phyloP scores from a whole-genome alignment of 2,888 invertebrate genomes.

The Ichneumoninae sp. region DNA sequence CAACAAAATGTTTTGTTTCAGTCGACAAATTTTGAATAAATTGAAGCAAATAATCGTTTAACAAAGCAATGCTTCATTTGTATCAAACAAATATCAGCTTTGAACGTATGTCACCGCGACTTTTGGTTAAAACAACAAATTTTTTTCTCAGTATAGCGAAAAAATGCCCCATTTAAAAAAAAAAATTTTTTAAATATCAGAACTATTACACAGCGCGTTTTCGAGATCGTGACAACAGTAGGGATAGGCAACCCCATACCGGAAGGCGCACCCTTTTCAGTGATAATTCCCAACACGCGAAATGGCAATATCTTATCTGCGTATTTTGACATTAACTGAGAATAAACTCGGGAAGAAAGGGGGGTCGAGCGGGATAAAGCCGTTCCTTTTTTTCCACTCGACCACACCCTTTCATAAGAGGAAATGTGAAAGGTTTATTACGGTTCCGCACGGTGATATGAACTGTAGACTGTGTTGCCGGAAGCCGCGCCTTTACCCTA shows the following conservation, averaged over 20 bases:
- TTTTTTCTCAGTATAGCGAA: too few species aligned
- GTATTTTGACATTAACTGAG: constrained; percentile 36
- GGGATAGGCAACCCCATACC: not conserved
- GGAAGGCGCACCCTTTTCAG: constrained; percentile 24
- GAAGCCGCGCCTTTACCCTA: constrained; percentile 19
- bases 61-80: too few species aligned
- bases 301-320: constrained; percentile 19
- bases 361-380: constrained; percentile 3
- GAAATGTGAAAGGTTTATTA: constrained; percentile 31
- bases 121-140: too few species aligned
- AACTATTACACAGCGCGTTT: too few species aligned
- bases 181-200: too few species aligned
- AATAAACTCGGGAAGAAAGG: constrained; percentile 8
- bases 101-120: too few species aligned
- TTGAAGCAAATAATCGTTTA: too few species aligned
- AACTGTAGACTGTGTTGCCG: not conserved
- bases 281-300: constrained; percentile 28
- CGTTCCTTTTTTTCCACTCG: constrained; percentile 27
- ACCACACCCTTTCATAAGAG: constrained; percentile 47
- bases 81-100: too few species aligned
- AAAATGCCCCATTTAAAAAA: too few species aligned
- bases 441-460: not conserved
- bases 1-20: too few species aligned
- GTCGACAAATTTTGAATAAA: too few species aligned
- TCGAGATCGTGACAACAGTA: not conserved